Evolutionary conservation across 2,797 vertebrate species (phyloP).

Genomic region (Otolemur crassicaudatus): DNA sequence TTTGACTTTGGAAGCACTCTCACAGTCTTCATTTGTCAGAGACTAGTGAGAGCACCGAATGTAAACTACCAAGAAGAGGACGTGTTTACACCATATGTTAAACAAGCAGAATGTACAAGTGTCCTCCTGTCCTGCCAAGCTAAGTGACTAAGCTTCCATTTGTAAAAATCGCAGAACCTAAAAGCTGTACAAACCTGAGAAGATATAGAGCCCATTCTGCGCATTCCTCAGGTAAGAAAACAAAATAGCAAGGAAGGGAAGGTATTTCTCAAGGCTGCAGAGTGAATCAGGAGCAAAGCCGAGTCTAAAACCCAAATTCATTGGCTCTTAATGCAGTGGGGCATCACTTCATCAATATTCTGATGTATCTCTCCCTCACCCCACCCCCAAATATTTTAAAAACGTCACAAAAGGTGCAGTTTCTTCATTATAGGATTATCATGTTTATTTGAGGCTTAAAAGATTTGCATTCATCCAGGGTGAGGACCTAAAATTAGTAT

Average conservation of each 20-base stretch:
- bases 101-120: background rate
- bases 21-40: background rate
- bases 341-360: background rate
- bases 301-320: background rate
- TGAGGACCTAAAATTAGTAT: background rate
- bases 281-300: background rate
- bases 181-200: background rate
- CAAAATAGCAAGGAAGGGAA: background rate
- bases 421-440: background rate
- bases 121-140: background rate
- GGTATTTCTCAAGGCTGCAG: background rate
- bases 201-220: background rate
- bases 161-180: background rate
- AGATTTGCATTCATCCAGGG: background rate
- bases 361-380: accelerated
- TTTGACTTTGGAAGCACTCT: background rate
- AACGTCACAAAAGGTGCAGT: background rate
- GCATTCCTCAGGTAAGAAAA: background rate
- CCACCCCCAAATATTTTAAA: background rate
- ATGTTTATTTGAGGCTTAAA: background rate
- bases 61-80: background rate
- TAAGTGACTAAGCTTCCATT: background rate
- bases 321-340: background rate
- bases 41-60: background rate
- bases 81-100: background rate